These are phyloP conservation scores for Cyaniris semiargus DNA, from an alignment of 2,888 invertebrate species.

Conservation along the genomic window DNA sequence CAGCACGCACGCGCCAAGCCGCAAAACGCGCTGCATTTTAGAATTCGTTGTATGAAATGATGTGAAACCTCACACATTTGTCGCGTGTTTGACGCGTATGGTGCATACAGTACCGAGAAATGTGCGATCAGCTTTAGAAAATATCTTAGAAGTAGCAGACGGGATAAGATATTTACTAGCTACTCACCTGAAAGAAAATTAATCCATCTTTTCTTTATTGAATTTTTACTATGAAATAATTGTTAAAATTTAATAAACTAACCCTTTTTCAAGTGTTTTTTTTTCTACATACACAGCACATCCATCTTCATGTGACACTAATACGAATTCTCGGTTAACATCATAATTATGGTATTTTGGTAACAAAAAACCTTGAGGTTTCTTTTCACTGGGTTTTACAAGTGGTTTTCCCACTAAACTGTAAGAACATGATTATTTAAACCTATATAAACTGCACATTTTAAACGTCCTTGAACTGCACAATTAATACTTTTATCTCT, in stretches of 20 bases:
- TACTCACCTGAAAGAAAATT: background rate
- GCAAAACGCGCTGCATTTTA: too few species aligned
- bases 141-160: background rate
- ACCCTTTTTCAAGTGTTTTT: background rate
- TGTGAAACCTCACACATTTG: too few species aligned
- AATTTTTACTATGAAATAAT: background rate
- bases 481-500: background rate
- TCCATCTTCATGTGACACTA: background rate
- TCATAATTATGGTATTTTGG: background rate
- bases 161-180: background rate
- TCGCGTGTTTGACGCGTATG: too few species aligned
- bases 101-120: too few species aligned
- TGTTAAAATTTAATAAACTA: background rate
- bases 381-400: background rate
- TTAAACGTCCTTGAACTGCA: too few species aligned
- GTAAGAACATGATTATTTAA: background rate
- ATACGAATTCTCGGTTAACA: background rate
- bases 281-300: conserved; percentile 7
- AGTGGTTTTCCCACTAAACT: background rate
- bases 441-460: background rate
- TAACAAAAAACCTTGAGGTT: background rate
- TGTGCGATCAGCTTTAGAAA: background rate
- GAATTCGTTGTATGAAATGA: too few species aligned
- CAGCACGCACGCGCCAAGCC: too few species aligned
- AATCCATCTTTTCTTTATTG: background rate